Percentiles rank a stretch among this genome's conserved stretches.
Evolutionary conservation across 2,113 vertebrate species (phyloP).

Genomic region (Gallinago paraguaiae): DNA sequence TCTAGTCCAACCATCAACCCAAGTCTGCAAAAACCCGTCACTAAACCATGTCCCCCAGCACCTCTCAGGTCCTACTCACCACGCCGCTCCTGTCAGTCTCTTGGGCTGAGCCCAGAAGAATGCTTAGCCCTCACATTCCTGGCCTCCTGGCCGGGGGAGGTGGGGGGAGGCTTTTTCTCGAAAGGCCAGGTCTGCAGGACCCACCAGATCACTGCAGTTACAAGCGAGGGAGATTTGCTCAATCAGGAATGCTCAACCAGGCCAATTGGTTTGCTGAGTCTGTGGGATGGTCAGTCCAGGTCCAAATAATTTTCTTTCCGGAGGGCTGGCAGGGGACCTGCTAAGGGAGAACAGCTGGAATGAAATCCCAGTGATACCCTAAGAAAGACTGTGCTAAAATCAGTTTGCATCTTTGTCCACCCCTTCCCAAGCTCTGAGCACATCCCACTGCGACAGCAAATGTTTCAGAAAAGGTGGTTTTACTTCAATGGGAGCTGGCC

Average conservation of each 20-base stretch:
- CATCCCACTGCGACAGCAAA: not conserved
- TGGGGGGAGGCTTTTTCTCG: not conserved
- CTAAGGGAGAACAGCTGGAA: not conserved
- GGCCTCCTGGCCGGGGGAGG: not conserved
- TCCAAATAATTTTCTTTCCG: not conserved
- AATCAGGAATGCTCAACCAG: not conserved
- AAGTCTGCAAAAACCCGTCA: too few relatives aligned
- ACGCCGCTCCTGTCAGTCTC: not conserved
- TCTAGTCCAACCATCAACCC: too few relatives aligned
- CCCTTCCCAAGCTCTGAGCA: not conserved
- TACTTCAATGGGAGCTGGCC: not conserved
- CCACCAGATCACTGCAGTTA: not conserved
- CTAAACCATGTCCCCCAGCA: too few relatives aligned
- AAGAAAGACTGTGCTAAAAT: not conserved
- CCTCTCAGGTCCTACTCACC: too few relatives aligned
- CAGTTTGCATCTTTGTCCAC: not conserved
- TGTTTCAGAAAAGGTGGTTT: not conserved
- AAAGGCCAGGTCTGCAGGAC: not conserved
- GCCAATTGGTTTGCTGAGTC: not conserved
- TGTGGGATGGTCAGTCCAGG: not conserved
- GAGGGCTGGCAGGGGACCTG: not conserved
- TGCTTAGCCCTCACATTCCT: rapidly evolving
- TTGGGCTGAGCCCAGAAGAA: not conserved
- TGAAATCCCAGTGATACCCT: not conserved
- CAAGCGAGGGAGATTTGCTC: rapidly evolving